These are phyloP conservation scores for Phymanthus crucifer DNA, from an alignment of 92 coral and sea anemone species.

Conservation along the genomic window DNA sequence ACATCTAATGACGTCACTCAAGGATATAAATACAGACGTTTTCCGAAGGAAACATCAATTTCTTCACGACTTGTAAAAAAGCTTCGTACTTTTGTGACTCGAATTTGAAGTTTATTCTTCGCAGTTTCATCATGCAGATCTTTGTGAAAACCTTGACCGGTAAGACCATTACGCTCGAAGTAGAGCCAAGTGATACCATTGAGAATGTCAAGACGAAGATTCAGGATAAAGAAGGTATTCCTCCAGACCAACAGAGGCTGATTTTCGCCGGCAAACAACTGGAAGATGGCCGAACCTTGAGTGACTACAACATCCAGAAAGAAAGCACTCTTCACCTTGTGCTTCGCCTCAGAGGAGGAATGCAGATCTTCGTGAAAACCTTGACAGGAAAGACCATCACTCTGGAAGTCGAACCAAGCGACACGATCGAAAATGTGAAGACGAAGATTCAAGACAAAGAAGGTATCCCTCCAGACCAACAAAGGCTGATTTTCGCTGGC, in stretches of 20 bases:
- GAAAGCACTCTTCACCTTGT: constrained; percentile 81
- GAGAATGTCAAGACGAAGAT: constrained; percentile 83
- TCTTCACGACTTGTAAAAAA: neutral
- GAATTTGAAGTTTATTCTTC: neutral
- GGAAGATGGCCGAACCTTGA: constrained; percentile 88
- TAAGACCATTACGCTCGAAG: constrained; percentile 80
- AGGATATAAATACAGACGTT: neutral
- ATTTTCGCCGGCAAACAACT: constrained; percentile 88
- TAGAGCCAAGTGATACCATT: constrained; percentile 83
- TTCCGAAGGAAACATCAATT: neutral
- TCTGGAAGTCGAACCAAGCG: constrained; percentile 86
- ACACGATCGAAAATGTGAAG: constrained; percentile 83
- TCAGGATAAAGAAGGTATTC: constrained; percentile 89
- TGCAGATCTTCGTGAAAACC: constrained; percentile 84
- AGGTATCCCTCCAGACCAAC: constrained; percentile 91
- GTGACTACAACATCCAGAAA: constrained; percentile 80
- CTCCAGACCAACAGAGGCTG: constrained; percentile 87
- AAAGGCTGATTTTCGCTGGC: constrained; percentile 80
- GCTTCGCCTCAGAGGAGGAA: constrained; percentile 82
- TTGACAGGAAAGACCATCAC: constrained; percentile 87
- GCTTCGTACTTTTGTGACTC: neutral
- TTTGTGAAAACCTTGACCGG: constrained; percentile 86
- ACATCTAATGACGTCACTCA: neutral
- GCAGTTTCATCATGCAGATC: constrained; percentile 73
- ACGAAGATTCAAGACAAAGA: constrained; percentile 87